Evolutionary conservation across 2,888 invertebrate species (phyloP).

Genomic region (Tuta absoluta): DNA sequence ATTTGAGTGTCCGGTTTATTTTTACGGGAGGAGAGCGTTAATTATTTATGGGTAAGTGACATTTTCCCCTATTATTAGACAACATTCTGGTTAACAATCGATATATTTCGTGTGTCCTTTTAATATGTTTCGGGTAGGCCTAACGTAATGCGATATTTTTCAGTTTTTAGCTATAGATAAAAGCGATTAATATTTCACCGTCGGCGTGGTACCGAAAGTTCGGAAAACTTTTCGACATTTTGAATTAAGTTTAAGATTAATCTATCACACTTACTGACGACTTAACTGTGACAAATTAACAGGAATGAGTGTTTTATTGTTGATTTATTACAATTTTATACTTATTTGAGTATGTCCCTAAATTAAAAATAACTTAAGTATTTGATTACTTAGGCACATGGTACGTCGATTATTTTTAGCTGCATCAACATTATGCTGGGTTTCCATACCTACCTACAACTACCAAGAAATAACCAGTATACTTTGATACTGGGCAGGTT

Average conservation of each 20-base stretch:
- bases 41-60: slow-evolving; percentile 23
- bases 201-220: slow-evolving; percentile 9
- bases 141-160: not conserved
- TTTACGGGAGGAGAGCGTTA: slow-evolving; percentile 27
- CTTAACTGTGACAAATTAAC: not conserved
- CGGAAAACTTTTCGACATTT: slow-evolving; percentile 4
- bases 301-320: not conserved
- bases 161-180: not conserved
- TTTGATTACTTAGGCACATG: no score
- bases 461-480: no score
- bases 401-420: no score
- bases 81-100: not conserved
- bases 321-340: no score
- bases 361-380: no score
- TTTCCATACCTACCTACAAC: no score
- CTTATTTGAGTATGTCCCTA: no score
- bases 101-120: not conserved
- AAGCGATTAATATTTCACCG: not conserved
- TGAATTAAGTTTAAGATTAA: not conserved
- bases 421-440: no score
- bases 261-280: not conserved
- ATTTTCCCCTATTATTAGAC: slow-evolving; percentile 9
- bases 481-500: no score
- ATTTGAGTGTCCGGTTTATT: slow-evolving; percentile 34
- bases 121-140: not conserved